phyloP scores from a whole-genome alignment of 2,888 invertebrate species.

The Heliconius cydno region DNA sequence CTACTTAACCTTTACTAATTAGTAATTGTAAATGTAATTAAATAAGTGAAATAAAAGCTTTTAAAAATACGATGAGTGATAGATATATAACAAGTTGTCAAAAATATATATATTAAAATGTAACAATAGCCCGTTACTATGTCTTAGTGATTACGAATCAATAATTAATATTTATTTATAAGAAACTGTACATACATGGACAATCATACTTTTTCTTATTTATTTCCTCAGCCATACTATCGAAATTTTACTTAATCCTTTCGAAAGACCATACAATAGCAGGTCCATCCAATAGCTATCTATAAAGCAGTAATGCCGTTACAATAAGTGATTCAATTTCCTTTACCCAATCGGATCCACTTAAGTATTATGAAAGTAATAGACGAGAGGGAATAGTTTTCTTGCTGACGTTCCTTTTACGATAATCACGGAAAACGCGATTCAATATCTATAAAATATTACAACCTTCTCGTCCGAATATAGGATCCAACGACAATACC shows the following conservation, averaged over 20 bases:
- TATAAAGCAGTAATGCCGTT: slow-evolving; percentile 77
- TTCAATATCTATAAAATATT: slow-evolving; percentile 82
- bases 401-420: slow-evolving; percentile 83
- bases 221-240: slow-evolving; percentile 16
- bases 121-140: too few relatives aligned
- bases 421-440: slow-evolving; percentile 81
- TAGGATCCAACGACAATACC: slow-evolving; percentile 51
- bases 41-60: too few relatives aligned
- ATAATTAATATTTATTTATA: too few relatives aligned
- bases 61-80: too few relatives aligned
- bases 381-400: slow-evolving; percentile 80
- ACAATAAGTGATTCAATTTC: slow-evolving; percentile 83
- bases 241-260: slow-evolving; percentile 58
- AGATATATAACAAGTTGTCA: too few relatives aligned
- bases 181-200: not conserved
- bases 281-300: slow-evolving; percentile 72
- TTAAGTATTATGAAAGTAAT: slow-evolving; percentile 83
- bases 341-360: slow-evolving; percentile 80
- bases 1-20: too few relatives aligned
- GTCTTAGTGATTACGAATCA: too few relatives aligned
- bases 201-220: not conserved
- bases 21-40: too few relatives aligned
- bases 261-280: slow-evolving; percentile 63
- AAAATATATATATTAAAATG: too few relatives aligned
- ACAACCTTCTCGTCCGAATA: slow-evolving; percentile 59